These are phyloP conservation scores for Aleiodes testaceus DNA, from an alignment of 2,888 invertebrate genomes.

Conservation along the genomic window DNA sequence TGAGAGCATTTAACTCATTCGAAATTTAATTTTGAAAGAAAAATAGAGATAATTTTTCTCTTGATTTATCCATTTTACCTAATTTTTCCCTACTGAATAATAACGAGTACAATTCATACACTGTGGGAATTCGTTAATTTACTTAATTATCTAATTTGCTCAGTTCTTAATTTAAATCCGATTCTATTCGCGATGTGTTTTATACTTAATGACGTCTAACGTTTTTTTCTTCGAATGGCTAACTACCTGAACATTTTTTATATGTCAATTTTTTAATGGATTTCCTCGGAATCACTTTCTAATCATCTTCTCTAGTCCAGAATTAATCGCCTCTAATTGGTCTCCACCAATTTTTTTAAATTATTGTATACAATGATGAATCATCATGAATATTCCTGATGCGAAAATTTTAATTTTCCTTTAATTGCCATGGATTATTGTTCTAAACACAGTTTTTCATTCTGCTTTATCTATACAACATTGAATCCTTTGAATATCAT, in stretches of 20 bases:
- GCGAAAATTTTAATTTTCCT: constrained; percentile 33
- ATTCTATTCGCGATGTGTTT: constrained; percentile 9
- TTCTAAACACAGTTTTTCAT: constrained; percentile 32
- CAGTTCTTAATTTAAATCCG: constrained; percentile 6
- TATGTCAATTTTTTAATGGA: constrained; percentile 3
- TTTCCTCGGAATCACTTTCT: constrained; percentile 10
- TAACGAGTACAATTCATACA: constrained; percentile 48
- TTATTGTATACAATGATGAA: constrained; percentile 50
- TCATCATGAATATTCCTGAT: constrained; percentile 5
- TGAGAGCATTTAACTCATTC: too few species aligned
- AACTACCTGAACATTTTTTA: constrained; percentile 45
- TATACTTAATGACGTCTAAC: constrained; percentile 41
- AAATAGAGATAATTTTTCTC: constrained; percentile 5
- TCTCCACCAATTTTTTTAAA: constrained; percentile 29
- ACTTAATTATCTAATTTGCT: constrained; percentile 35
- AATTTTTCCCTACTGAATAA: constrained; percentile 39
- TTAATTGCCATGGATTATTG: constrained; percentile 36
- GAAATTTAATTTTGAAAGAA: too few species aligned
- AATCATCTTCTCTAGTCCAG: constrained; percentile 11
- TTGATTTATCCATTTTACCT: constrained; percentile 22
- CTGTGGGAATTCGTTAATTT: constrained; percentile 37
- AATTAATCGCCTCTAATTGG: constrained; percentile 31
- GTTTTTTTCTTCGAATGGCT: constrained; percentile 45
- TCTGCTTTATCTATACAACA: constrained; percentile 42
- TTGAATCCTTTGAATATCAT: constrained; percentile 44